Evolutionary conservation across 2,113 vertebrate genomes (phyloP).

Genomic region (Macquaria australasica): DNA sequence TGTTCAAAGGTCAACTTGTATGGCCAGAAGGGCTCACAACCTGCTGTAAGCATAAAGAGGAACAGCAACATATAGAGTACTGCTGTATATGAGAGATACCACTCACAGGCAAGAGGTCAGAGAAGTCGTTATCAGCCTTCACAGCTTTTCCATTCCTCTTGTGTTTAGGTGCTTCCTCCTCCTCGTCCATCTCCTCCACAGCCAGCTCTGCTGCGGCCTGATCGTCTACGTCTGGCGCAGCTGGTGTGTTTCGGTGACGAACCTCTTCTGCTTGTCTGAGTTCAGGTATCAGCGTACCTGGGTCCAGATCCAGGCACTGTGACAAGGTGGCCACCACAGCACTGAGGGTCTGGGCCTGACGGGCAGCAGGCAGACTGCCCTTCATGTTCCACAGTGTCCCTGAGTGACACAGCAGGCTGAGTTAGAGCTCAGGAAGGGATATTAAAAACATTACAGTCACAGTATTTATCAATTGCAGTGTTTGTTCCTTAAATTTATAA

Average conservation of each 20-base stretch:
- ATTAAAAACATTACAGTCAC: neutral
- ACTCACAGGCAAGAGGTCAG: conserved; percentile 94
- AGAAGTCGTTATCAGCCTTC: conserved; percentile 84
- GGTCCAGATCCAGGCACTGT: conserved; percentile 87
- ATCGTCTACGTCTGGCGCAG: conserved; percentile 37
- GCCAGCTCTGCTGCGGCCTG: conserved; percentile 22
- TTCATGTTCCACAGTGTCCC: conserved; percentile 93
- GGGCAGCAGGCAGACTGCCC: conserved; percentile 85
- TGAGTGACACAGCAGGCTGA: conserved; percentile 40
- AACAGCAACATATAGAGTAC: neutral
- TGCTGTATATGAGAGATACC: neutral
- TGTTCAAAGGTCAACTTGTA: conserved; percentile 18
- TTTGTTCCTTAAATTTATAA: neutral
- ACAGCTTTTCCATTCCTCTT: conserved; percentile 74
- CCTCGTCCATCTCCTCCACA: conserved; percentile 75
- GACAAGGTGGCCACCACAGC: conserved; percentile 90
- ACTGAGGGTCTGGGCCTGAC: conserved; percentile 90
- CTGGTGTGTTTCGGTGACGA: conserved; percentile 51
- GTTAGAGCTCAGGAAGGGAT: neutral
- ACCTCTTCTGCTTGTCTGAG: conserved; percentile 84
- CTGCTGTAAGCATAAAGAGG: neutral
- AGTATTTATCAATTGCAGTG: neutral
- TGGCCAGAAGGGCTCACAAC: neutral
- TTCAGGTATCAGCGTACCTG: conserved; percentile 82
- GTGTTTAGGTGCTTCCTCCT: conserved; percentile 82